Base-by-base conservation (phyloP, 2,888 invertebrate genomes). In the Tetragnatha montana region DNA sequence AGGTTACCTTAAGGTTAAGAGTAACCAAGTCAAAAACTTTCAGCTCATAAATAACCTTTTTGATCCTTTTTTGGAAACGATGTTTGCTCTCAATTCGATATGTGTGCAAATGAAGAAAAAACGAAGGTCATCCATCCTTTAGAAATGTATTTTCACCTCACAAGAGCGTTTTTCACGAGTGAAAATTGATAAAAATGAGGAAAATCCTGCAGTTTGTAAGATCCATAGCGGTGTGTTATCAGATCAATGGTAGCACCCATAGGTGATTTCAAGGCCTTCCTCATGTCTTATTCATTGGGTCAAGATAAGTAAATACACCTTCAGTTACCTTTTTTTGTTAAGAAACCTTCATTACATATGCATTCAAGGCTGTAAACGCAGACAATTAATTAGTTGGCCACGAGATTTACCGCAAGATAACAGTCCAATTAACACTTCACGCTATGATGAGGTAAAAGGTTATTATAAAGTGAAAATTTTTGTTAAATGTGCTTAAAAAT, bases 371-470 rank as follows among this genome's bases (percentile, higher is more conserved):
- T 87, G 81, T 47, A 78, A 35, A 69, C 81, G 60, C n/a, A 51
- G 69, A 35, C 87, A 73, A 17, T 79, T 85, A 69, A 81, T 83
- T 83, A 76, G 75, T 74, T 47, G 74, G 81, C 74, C 75, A 19
- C 71, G 17, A 78, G 88, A 88, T 88, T 68, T 35, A 76, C 82
- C 78, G 21, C 88, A 78, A 78, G 81, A 82, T 88, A 88, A 88
- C 70, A 60, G 78, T 8, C 75, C 82, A 82, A 82, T 88, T 88
- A 88, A 88, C 88, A 82, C 81, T 78, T 50, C 35, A 76, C 22
- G 19, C 47, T 70, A 82, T 68, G 88, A 75, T 87, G 87, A 87
- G 81, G 81, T 81, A 76, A 81, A 87, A 87, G 81, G 87, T 78
- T 71, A 81, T 76, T 87, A 74, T 17, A 74, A 73, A 74, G 74